Conservation (phyloP, 2,113 vertebrate species). For the Mugil cephalus region DNA sequence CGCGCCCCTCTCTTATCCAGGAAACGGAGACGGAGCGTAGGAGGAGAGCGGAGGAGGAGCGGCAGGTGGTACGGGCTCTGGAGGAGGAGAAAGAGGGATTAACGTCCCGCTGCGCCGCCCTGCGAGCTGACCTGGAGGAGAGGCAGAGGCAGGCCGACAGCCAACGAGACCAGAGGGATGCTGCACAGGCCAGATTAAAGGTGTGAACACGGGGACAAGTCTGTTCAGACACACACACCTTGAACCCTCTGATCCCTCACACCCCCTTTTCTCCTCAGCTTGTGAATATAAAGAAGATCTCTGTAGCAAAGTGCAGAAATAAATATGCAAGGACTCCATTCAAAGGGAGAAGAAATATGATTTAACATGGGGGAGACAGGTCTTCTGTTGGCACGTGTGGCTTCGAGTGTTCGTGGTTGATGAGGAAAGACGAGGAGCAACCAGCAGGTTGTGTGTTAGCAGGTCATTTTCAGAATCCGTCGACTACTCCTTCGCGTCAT, state of each 20-base stretch:
- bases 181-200: conserved; percentile 88
- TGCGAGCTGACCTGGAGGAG: conserved; percentile 93
- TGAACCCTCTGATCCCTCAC: conserved; percentile 58
- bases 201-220: conserved; percentile 78
- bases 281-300: conserved; percentile 62
- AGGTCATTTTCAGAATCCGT: conserved; percentile 25
- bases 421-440: no score
- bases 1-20: conserved; percentile 74
- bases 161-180: conserved; percentile 86
- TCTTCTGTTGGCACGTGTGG: conserved; percentile 18
- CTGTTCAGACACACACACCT: conserved; percentile 51
- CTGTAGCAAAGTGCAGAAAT: conserved; percentile 52
- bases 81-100: conserved; percentile 91
- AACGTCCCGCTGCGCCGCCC: conserved; percentile 86
- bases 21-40: conserved; percentile 87
- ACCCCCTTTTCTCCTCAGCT: conserved; percentile 32
- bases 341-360: conserved; percentile 52
- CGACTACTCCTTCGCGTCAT: conserved; percentile 16
- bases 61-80: conserved; percentile 86
- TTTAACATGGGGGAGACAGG: conserved; percentile 29
- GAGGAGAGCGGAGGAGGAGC: conserved; percentile 89
- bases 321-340: conserved; percentile 66
- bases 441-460: not conserved
- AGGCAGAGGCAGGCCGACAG: conserved; percentile 87
- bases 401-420: not conserved